Percentiles rank a stretch among this genome's conserved stretches.
These are phyloP conservation scores for Sander lucioperca DNA, from an alignment of 2,113 vertebrate species.

Conservation along the genomic window DNA sequence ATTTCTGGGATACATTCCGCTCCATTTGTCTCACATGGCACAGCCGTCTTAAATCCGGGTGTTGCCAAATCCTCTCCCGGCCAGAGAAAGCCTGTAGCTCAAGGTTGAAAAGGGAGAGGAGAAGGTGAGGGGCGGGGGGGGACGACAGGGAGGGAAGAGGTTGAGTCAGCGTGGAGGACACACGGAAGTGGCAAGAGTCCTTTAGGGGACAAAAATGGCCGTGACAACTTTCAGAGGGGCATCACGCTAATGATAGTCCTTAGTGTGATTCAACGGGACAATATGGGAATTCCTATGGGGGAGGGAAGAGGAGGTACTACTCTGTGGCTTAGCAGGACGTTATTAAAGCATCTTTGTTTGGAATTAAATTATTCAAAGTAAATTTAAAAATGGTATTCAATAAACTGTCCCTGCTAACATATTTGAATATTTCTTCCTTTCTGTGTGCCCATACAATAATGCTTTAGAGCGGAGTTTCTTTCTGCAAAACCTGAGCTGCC, in stretches of 20 bases:
- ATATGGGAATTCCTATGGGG: background rate
- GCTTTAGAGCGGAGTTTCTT: background rate
- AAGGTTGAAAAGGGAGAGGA: conserved; percentile 28
- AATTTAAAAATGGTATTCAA: background rate
- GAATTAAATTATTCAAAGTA: background rate
- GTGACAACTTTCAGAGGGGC: conserved; percentile 36
- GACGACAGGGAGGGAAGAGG: conserved; percentile 28
- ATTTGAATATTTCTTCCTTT: background rate
- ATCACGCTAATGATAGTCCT: conserved; percentile 30
- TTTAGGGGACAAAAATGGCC: conserved; percentile 26
- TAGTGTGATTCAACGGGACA: background rate
- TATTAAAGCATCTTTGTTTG: conserved; percentile 5
- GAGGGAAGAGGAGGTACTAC: background rate
- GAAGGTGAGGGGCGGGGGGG: background rate
- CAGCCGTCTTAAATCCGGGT: conserved; percentile 65
- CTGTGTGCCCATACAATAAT: background rate
- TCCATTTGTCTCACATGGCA: conserved; percentile 64
- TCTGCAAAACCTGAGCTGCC: conserved; percentile 1
- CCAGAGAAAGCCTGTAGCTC: conserved; percentile 47
- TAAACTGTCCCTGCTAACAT: background rate
- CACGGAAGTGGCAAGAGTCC: conserved; percentile 31
- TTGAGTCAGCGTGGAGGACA: conserved; percentile 51
- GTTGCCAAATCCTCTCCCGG: conserved; percentile 65
- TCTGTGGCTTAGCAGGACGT: background rate
- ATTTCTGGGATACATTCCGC: conserved; percentile 61